Conservation (phyloP, 1,140 invertebrate genomes). For the Triops longicaudatus region DNA sequence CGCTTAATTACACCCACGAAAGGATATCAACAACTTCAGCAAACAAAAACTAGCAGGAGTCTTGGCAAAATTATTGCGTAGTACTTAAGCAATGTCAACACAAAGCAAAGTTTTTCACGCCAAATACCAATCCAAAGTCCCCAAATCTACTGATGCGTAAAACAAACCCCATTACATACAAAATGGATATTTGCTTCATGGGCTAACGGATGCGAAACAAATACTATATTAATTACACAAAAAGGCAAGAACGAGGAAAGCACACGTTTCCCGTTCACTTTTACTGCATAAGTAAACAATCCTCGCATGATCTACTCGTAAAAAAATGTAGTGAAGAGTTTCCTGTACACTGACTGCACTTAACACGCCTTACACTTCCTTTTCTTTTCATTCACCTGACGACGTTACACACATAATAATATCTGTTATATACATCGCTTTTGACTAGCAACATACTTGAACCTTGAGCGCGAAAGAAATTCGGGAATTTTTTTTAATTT, state of each 20-base stretch:
- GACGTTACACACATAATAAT: too few relatives aligned
- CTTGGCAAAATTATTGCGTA: too few relatives aligned
- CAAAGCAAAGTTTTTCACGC: too few relatives aligned
- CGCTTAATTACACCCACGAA: not conserved
- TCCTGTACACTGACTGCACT: not conserved
- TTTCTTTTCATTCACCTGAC: not conserved
- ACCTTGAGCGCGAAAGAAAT: too few relatives aligned
- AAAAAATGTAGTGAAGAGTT: not conserved
- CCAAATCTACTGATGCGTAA: not conserved
- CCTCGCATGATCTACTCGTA: not conserved
- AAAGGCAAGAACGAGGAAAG: not conserved
- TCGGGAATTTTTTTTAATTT: too few relatives aligned
- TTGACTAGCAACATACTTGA: too few relatives aligned
- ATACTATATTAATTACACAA: not conserved
- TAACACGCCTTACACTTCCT: not conserved
- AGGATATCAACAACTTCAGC: not conserved
- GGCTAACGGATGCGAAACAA: not conserved
- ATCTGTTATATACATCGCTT: too few relatives aligned
- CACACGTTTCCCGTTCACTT: not conserved
- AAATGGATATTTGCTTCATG: not conserved
- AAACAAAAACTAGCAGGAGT: not conserved
- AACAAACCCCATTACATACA: not conserved
- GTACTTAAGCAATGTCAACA: too few relatives aligned
- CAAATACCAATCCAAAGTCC: not conserved
- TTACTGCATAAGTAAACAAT: not conserved